Base-by-base conservation (phyloP, 1,140 invertebrate species). In the Sipha flava region DNA sequence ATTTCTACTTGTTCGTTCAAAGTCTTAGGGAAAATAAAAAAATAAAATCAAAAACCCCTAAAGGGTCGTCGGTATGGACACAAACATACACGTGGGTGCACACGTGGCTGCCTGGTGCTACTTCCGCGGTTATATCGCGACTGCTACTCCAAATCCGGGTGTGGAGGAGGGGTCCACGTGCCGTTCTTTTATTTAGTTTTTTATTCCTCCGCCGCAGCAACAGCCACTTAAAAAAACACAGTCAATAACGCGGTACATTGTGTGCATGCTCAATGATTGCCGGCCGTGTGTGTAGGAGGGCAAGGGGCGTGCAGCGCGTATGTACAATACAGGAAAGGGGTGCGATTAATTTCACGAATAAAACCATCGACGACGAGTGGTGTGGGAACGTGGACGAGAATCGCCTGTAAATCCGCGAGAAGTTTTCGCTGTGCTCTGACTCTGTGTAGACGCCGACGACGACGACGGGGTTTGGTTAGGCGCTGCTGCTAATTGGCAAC, bases 141-240 rank as follows among this genome's bases (percentile, higher is more conserved):
- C 26, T n/a, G 73, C 52, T 37, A 59, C 73, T 75, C 49, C 2
- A 54, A 37, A n/a, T n/a, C n/a, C n/a, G n/a, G n/a, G n/a, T n/a
- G n/a, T n/a, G n/a, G n/a, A 29, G 29, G 10, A 26, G n/a, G 21
- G 64, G 73, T 77, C 52, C 73, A 77, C 73, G 73, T 77, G 73
- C 73, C 49, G 49, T 26, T 57, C 34, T 57, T 77, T 77, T 59
- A 43, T 77, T 54, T 57, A 37, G 16, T 54, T 18, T 64, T 37
- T 68, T 45, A 52, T 47, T 73, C 21, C n/a, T 16, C 26, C 7
- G 16, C 18, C 9, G 18, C 31, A 18, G 16, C 52, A 16, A 52
- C 7, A 23, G 73, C 73, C 49, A 77, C 73, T 77, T 77, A 57
- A 77, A 57, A 77, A 77, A 77, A 77, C 52, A 77, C 43, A 70